phyloP scores from a whole-genome alignment of 2,888 invertebrate species.

The Anoplius nigerrimus region DNA sequence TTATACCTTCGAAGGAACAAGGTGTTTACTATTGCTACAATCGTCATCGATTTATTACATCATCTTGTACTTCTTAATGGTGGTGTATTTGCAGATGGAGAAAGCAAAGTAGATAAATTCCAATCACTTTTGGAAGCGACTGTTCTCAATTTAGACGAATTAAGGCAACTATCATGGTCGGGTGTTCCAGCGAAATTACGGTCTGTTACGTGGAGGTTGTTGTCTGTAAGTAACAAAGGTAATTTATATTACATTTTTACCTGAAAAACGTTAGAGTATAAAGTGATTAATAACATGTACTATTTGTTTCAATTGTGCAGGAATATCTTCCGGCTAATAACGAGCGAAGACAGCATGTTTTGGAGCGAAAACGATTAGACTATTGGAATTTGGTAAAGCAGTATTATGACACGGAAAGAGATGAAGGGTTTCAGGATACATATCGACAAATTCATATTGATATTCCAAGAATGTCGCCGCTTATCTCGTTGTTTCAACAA shows the following conservation, averaged over 20 bases:
- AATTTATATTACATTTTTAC: conserved; percentile 31
- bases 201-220: conserved; percentile 80
- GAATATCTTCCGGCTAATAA: conserved; percentile 96
- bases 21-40: conserved; percentile 48
- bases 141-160: conserved; percentile 88
- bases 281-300: not conserved
- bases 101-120: conserved; percentile 91
- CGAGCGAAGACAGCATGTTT: conserved; percentile 90
- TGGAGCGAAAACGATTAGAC: conserved; percentile 95
- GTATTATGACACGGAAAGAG: conserved; percentile 95
- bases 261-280: conserved; percentile 45
- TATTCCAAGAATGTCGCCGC: conserved; percentile 99
- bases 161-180: conserved; percentile 95
- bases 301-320: conserved; percentile 76
- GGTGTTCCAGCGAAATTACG: conserved; percentile 94
- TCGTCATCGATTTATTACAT: not conserved
- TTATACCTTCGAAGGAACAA: conserved; percentile 72
- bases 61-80: not conserved
- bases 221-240: conserved; percentile 77
- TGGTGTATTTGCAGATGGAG: conserved; percentile 73
- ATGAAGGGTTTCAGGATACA: conserved; percentile 93
- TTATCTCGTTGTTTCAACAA: conserved; percentile 97
- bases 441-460: conserved; percentile 97
- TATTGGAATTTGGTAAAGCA: conserved; percentile 97
- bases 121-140: conserved; percentile 85